Conservation (phyloP, 2,888 invertebrate genomes). For the Amphipoea oculea region DNA sequence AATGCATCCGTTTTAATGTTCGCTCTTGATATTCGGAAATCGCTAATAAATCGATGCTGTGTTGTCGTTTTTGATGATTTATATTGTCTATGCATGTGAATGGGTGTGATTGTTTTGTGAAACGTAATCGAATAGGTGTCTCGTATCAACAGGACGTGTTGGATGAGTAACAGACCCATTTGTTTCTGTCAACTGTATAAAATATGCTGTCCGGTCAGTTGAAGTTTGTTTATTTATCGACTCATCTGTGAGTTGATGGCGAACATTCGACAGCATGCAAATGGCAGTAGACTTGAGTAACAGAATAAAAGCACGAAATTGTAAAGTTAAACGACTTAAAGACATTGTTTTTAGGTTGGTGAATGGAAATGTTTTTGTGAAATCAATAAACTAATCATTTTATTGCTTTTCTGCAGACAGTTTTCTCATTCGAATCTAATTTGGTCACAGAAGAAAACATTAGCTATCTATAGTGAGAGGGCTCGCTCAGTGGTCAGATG, state of each 20-base stretch:
- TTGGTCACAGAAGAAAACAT: not conserved
- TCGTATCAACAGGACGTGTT: slow-evolving; percentile 30
- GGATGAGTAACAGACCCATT: slow-evolving; percentile 49
- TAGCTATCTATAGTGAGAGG: not conserved
- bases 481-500: not conserved
- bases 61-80: slow-evolving; percentile 79
- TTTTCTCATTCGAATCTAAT: not conserved
- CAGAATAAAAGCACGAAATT: not conserved
- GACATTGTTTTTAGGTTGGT: not conserved
- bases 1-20: slow-evolving; percentile 79
- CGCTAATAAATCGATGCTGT: slow-evolving; percentile 81
- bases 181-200: slow-evolving; percentile 57
- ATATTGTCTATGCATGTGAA: slow-evolving; percentile 70
- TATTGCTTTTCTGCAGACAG: not conserved
- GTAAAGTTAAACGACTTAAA: not conserved
- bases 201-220: slow-evolving; percentile 52
- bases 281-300: not conserved
- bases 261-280: not conserved
- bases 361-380: not conserved
- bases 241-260: slow-evolving; percentile 1
- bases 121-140: slow-evolving; percentile 59
- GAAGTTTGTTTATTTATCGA: slow-evolving; percentile 50
- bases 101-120: slow-evolving; percentile 60
- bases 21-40: slow-evolving; percentile 78
- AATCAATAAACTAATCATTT: not conserved